phyloP scores from a whole-genome alignment of 1,140 invertebrate species.

The Eupeodes corollae region DNA sequence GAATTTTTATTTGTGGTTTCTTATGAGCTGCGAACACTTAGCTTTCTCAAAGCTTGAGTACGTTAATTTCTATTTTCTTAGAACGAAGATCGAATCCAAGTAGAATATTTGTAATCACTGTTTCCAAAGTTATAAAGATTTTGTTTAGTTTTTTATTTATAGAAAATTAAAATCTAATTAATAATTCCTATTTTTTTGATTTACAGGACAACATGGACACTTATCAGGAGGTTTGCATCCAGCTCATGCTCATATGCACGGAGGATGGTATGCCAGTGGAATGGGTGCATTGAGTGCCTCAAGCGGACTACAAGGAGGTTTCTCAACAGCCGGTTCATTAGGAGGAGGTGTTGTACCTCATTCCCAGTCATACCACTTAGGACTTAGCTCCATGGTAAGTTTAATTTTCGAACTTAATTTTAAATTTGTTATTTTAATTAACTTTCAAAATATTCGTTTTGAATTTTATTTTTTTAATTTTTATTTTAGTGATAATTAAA shows the following conservation, averaged over 20 bases:
- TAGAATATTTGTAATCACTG: no score
- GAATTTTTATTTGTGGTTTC: no score
- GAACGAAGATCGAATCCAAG: no score
- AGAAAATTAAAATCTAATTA: neutral
- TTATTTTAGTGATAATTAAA: no score
- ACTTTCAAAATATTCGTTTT: conserved; percentile 9
- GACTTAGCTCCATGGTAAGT: conserved; percentile 37
- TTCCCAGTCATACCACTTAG: conserved; percentile 37
- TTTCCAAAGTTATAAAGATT: no score
- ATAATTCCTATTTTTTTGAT: neutral
- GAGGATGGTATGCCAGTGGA: conserved; percentile 36
- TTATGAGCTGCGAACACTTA: no score
- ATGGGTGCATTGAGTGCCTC: conserved; percentile 36
- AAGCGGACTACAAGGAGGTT: conserved; percentile 35
- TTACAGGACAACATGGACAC: conserved; percentile 37
- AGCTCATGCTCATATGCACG: conserved; percentile 38
- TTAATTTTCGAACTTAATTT: neutral
- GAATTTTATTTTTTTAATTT: conserved; percentile 7
- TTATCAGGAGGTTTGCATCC: conserved; percentile 37
- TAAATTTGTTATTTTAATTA: neutral
- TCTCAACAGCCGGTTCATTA: conserved; percentile 33
- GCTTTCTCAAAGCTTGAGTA: no score
- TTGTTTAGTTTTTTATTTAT: no score
- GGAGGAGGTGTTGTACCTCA: conserved; percentile 35
- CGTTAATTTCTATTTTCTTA: no score